Evolutionary conservation across 2,113 vertebrate species (phyloP).

Genomic region (Hiodon alosoides): DNA sequence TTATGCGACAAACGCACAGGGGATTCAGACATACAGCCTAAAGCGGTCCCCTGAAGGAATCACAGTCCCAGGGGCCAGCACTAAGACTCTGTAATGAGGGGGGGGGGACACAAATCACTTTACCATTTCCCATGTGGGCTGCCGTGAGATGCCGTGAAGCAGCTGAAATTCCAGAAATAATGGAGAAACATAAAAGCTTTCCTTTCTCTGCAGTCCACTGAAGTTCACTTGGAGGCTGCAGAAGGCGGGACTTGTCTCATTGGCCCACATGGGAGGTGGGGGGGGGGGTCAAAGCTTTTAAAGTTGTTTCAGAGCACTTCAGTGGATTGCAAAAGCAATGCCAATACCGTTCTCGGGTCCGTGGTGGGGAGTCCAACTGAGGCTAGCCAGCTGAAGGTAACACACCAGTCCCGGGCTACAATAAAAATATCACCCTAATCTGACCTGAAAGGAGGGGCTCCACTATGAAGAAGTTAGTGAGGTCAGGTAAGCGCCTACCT

Average conservation of each 20-base stretch:
- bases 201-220: not conserved
- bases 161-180: not conserved
- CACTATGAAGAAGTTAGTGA: not conserved
- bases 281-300: not conserved
- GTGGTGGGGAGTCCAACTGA: no score
- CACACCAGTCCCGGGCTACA: no score
- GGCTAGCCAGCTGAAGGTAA: no score
- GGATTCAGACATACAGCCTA: no score
- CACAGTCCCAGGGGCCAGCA: not conserved
- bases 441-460: no score
- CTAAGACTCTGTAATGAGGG: not conserved
- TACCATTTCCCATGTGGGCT: not conserved
- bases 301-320: not conserved
- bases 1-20: no score
- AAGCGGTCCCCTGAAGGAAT: not conserved
- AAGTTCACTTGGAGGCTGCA: not conserved
- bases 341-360: not conserved
- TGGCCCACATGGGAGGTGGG: not conserved
- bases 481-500: slow-evolving; percentile 62
- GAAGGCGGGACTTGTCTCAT: not conserved
- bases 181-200: not conserved
- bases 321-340: not conserved
- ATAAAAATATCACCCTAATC: no score
- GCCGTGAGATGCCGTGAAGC: not conserved
- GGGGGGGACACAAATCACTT: not conserved